These are phyloP conservation scores for Oriolus oriolus DNA, from an alignment of 2,113 vertebrate genomes.

Conservation along the genomic window DNA sequence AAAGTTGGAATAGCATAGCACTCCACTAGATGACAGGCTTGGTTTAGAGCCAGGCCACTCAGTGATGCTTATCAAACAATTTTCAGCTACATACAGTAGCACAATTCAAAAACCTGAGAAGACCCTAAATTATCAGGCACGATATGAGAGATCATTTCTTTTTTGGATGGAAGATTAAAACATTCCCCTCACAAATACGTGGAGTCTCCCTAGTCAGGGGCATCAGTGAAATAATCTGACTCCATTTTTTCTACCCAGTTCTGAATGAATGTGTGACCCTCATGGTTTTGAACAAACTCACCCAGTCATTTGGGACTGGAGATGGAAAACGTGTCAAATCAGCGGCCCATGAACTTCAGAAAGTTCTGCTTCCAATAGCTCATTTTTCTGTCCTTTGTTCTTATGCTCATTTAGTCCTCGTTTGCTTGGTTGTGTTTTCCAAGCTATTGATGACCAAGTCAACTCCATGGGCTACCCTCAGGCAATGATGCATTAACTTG, in stretches of 20 bases:
- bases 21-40: conserved; percentile 72
- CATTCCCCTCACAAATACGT: background rate
- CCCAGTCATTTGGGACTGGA: background rate
- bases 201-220: background rate
- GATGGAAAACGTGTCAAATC: background rate
- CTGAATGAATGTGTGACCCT: background rate
- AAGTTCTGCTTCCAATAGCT: background rate
- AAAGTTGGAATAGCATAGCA: conserved; percentile 68
- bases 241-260: background rate
- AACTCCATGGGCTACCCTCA: background rate
- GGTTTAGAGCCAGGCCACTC: conserved; percentile 70
- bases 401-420: background rate
- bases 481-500: background rate
- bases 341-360: background rate
- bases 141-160: background rate
- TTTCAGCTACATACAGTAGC: conserved; percentile 50
- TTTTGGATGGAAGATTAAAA: conserved; percentile 11
- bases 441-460: background rate
- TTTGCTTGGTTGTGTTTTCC: background rate
- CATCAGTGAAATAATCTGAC: background rate
- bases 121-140: conserved; percentile 35
- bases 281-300: background rate
- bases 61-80: conserved; percentile 61
- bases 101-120: conserved; percentile 59
- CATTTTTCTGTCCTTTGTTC: background rate